phyloP scores from a whole-genome alignment of 2,888 invertebrate genomes.

The Cataglyphis altisquamis region DNA sequence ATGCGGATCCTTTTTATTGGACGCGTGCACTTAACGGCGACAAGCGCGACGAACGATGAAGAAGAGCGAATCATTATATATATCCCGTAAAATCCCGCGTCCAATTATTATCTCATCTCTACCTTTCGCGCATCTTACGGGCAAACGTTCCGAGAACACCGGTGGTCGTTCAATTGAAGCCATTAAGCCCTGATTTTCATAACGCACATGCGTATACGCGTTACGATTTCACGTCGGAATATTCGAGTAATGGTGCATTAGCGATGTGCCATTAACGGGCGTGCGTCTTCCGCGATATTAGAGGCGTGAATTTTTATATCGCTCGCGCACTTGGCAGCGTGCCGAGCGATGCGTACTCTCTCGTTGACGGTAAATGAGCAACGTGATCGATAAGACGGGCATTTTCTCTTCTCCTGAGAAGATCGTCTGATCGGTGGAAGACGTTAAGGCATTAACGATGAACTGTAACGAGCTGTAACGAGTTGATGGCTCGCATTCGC shows the following conservation, averaged over 20 bases:
- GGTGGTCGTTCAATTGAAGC: constrained; percentile 27
- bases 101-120: constrained; percentile 37
- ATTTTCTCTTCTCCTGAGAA: neutral
- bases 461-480: neutral
- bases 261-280: constrained; percentile 5
- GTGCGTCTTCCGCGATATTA: constrained; percentile 7
- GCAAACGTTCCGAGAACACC: constrained; percentile 19
- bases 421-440: neutral
- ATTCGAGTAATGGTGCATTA: constrained; percentile 23
- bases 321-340: neutral
- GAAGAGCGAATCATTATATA: neutral
- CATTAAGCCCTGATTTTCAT: constrained; percentile 27
- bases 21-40: constrained; percentile 47
- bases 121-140: constrained; percentile 1
- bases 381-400: constrained; percentile 15
- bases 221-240: constrained; percentile 9
- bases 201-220: neutral
- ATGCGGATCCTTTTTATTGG: constrained; percentile 8
- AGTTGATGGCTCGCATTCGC: neutral
- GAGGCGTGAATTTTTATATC: constrained; percentile 17
- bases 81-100: neutral
- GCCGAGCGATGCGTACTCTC: neutral
- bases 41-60: constrained; percentile 20
- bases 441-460: constrained; percentile 29
- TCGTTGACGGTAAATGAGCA: constrained; percentile 19